Evolutionary conservation across 1,140 invertebrate species (phyloP).

Genomic region (Pygmarrhopalites habei): DNA sequence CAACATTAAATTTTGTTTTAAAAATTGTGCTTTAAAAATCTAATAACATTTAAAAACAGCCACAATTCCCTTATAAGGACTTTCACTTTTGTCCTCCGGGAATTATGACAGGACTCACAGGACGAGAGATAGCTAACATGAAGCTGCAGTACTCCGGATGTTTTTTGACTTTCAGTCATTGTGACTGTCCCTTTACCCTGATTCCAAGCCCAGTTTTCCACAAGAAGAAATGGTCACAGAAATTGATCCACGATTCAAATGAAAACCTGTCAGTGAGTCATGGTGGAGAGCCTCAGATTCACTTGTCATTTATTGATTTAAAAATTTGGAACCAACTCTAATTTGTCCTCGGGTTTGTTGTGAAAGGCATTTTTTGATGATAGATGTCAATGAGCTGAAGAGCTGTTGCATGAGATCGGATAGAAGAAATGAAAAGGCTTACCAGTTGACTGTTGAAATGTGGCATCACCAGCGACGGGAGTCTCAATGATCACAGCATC

Average conservation of each 20-base stretch:
- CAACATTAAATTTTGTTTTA: too few relatives aligned
- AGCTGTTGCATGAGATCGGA: not conserved
- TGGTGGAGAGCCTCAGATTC: not conserved
- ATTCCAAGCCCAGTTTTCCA: not conserved
- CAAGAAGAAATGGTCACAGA: not conserved
- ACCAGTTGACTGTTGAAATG: slow-evolving; percentile 70
- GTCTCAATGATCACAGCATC: slow-evolving; percentile 72
- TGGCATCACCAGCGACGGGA: slow-evolving; percentile 75
- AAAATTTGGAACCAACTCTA: not conserved
- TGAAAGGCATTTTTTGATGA: not conserved
- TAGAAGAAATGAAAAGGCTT: slow-evolving; percentile 30
- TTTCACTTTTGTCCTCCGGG: too few relatives aligned
- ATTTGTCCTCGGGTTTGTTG: not conserved
- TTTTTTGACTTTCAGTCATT: too few relatives aligned
- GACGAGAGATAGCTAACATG: too few relatives aligned
- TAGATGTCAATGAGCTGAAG: not conserved
- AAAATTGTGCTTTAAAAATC: too few relatives aligned
- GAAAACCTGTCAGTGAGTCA: not conserved
- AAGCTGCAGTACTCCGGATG: too few relatives aligned
- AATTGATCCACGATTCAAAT: not conserved
- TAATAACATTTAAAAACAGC: too few relatives aligned
- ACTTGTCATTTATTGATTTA: not conserved
- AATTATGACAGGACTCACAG: too few relatives aligned
- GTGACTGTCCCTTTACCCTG: too few relatives aligned
- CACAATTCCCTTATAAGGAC: too few relatives aligned